phyloP scores from a whole-genome alignment of 2,888 invertebrate species.

The Tenthredo notha region DNA sequence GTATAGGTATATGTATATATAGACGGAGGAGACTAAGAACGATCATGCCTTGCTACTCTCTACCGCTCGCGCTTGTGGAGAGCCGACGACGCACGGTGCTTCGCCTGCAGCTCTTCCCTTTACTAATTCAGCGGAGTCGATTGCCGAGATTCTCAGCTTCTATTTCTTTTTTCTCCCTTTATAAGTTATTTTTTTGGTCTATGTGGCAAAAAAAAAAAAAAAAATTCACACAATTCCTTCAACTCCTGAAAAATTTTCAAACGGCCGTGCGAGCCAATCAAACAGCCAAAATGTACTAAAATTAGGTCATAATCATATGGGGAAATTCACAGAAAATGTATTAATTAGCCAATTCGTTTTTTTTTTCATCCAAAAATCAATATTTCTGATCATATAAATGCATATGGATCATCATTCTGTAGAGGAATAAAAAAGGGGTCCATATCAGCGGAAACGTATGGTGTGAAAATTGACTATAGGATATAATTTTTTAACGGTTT shows the following conservation, averaged over 20 bases:
- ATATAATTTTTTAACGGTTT: not conserved
- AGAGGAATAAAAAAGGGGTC: too few relatives aligned
- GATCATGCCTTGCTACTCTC: not conserved
- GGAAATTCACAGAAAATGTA: not conserved
- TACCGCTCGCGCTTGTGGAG: not conserved
- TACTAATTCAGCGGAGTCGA: conserved; percentile 12
- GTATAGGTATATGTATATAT: conserved; percentile 5
- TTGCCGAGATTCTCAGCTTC: not conserved
- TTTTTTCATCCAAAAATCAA: not conserved
- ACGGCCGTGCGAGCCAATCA: not conserved
- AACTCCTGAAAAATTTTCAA: not conserved
- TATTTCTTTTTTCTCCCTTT: too few relatives aligned
- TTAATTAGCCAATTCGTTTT: too few relatives aligned
- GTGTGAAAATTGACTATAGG: not conserved
- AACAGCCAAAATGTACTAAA: not conserved
- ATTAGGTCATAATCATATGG: not conserved
- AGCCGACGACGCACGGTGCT: not conserved
- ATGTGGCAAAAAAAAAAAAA: too few relatives aligned
- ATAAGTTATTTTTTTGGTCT: too few relatives aligned
- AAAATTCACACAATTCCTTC: too few relatives aligned
- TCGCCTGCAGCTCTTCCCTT: not conserved
- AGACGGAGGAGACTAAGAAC: not conserved
- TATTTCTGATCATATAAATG: not conserved
- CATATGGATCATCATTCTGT: not conserved
- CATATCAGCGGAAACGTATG: not conserved